These are phyloP conservation scores for Rhizomys pruinosus DNA, from an alignment of 2,113 vertebrate species.

Conservation along the genomic window DNA sequence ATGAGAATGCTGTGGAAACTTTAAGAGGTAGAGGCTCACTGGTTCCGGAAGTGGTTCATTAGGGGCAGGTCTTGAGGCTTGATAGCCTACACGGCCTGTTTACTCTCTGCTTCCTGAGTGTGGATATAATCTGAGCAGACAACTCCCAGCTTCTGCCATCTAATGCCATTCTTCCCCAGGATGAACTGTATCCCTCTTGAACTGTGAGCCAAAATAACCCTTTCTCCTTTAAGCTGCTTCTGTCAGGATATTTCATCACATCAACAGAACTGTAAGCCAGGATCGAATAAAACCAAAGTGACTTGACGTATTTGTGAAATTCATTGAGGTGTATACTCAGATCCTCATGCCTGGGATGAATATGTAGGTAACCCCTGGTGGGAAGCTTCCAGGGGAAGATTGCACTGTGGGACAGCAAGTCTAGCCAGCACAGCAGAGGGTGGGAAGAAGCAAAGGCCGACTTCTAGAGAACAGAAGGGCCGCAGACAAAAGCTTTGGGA, in stretches of 20 bases:
- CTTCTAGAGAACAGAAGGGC: neutral
- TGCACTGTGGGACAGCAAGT: too few relatives aligned
- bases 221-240: neutral
- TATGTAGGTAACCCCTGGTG: neutral
- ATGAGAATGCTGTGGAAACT: too few relatives aligned
- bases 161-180: too few relatives aligned
- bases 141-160: too few relatives aligned
- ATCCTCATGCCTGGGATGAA: neutral
- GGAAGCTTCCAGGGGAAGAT: neutral
- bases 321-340: neutral
- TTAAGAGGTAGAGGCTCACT: neutral
- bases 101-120: neutral
- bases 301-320: too few relatives aligned
- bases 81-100: neutral
- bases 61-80: fast-evolving
- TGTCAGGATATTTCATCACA: too few relatives aligned
- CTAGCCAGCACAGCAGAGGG: too few relatives aligned
- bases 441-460: neutral
- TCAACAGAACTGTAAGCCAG: too few relatives aligned
- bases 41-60: neutral
- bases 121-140: too few relatives aligned
- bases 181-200: neutral
- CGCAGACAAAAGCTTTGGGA: fast-evolving
- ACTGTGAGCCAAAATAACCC: neutral
- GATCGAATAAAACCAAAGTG: neutral